Evolutionary conservation across 2,888 invertebrate genomes (phyloP).

Genomic region (Cotesia congregata): DNA sequence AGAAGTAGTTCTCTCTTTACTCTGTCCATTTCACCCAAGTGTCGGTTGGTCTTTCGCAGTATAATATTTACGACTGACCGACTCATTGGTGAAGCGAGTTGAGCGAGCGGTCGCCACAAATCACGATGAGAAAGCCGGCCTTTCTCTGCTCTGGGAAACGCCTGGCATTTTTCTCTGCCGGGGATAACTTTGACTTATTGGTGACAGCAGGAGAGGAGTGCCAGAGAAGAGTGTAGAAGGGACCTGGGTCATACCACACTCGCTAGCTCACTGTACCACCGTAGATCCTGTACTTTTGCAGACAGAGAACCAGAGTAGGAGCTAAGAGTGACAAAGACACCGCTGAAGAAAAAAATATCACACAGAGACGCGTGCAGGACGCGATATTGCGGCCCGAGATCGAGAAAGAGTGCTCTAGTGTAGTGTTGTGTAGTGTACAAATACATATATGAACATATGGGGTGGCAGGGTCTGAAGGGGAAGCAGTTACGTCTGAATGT

Average conservation of each 20-base stretch:
- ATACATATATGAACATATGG: conserved; percentile 40
- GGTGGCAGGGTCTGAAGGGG: conserved; percentile 29
- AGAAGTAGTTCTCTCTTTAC: conserved; percentile 25
- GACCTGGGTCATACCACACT: neutral
- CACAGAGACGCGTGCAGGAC: conserved; percentile 52
- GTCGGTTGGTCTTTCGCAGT: conserved; percentile 52
- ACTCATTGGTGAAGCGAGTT: conserved; percentile 69
- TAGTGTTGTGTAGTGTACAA: conserved; percentile 36
- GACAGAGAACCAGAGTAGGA: conserved; percentile 43
- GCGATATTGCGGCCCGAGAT: conserved; percentile 42
- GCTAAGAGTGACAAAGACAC: conserved; percentile 33
- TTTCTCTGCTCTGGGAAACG: conserved; percentile 69
- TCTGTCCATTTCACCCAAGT: conserved; percentile 45
- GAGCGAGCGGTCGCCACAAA: conserved; percentile 69
- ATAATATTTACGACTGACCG: conserved; percentile 70
- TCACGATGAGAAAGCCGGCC: conserved; percentile 67
- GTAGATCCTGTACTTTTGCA: conserved; percentile 46
- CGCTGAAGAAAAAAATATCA: conserved; percentile 35
- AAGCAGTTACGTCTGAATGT: conserved; percentile 56
- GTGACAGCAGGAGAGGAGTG: conserved; percentile 60
- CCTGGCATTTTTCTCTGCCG: conserved; percentile 70
- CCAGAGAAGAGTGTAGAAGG: conserved; percentile 35
- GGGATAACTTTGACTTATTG: conserved; percentile 70
- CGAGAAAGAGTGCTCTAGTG: conserved; percentile 23
- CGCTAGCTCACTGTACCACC: conserved; percentile 27